phyloP scores from a whole-genome alignment of 2,888 invertebrate genomes.

The Lordiphosa andalusiaca region DNA sequence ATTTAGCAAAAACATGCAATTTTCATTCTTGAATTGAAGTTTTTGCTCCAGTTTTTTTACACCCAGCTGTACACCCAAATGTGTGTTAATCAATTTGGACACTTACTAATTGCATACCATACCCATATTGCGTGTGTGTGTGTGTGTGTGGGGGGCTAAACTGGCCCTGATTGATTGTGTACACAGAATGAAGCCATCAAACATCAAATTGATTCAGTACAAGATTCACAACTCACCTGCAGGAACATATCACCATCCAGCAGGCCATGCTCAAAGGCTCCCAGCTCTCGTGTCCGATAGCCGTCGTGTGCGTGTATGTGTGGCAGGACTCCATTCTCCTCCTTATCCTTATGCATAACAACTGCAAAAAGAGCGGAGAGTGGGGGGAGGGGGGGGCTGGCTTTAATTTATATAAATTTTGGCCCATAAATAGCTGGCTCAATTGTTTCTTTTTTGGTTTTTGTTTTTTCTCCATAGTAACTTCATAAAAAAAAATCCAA shows the following conservation, averaged over 20 bases:
- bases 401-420: conserved; percentile 54
- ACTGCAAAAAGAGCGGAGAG: conserved; percentile 84
- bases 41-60: conserved; percentile 5
- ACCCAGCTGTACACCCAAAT: not conserved
- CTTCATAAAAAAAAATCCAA: conserved; percentile 70
- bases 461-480: conserved; percentile 66
- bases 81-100: conserved; percentile 23
- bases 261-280: conserved; percentile 93
- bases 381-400: not conserved
- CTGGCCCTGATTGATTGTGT: conserved; percentile 66
- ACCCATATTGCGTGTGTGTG: conserved; percentile 34
- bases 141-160: too few relatives aligned
- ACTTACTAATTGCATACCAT: conserved; percentile 37
- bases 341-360: conserved; percentile 97
- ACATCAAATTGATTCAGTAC: conserved; percentile 29
- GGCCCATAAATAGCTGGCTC: conserved; percentile 56
- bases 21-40: conserved; percentile 16
- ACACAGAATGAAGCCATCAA: conserved; percentile 64
- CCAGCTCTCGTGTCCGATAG: conserved; percentile 86
- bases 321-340: conserved; percentile 87
- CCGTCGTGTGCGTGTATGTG: conserved; percentile 84
- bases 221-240: conserved; percentile 86
- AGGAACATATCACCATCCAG: conserved; percentile 97
- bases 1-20: conserved; percentile 73
- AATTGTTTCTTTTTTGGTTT: conserved; percentile 21